Evolutionary conservation across 2,797 vertebrate genomes (phyloP), one percentile per base, ranked within the genome.

Genomic region (Rachycentron canadum): DNA sequence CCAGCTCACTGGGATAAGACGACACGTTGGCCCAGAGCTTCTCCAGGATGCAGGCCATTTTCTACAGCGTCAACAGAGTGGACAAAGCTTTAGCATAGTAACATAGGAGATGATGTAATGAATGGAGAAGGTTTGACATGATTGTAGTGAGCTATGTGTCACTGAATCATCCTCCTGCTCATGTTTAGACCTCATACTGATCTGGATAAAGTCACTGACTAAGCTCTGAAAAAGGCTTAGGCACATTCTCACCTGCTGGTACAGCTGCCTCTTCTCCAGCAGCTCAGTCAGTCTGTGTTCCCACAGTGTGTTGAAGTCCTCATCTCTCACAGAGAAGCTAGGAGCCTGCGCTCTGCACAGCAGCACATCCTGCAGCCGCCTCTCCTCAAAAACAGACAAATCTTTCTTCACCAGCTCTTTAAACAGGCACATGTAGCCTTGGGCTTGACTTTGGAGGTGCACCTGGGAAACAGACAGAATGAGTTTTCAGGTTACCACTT

Each of bases 1-100:
- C 82, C 55, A 96, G 36, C 8, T 92, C 88, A 1, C 4, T 13
- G 25, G 91, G 74, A 76, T 93, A 88, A 26, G 73, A 69, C 1
- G 78, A 23, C 50, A 95, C 75, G 62, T 85, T 83, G 0, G 53
- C 81, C 79, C 86, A 80, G 21, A 96, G 91, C 76, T 90, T 93
- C 41, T 93, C 92, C 56, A 94, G 7, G 43, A 95, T 88, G 38
- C 66, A 72, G 52, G 83, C 56, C 89, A 97, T 91, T 86, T 90
- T 93, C 97, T 98, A 82, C 8, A 72, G 65, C 69, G 26, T 0
- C 10, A 67, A 76, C 28, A 77, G 13, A 78, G 14, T 17, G 11
- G 19, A 23, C 14, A 16, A 47, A 5, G 23, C 3, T 36, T 43
- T 13, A 55, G 7, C n/a, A 1, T 2, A 60, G 11, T 3, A 10